A percentile compares a stretch with the other conserved stretches of the same genome.
These are phyloP conservation scores for Leptodactylus fallax DNA, from an alignment of 2,797 vertebrate species.

Conservation along the genomic window DNA sequence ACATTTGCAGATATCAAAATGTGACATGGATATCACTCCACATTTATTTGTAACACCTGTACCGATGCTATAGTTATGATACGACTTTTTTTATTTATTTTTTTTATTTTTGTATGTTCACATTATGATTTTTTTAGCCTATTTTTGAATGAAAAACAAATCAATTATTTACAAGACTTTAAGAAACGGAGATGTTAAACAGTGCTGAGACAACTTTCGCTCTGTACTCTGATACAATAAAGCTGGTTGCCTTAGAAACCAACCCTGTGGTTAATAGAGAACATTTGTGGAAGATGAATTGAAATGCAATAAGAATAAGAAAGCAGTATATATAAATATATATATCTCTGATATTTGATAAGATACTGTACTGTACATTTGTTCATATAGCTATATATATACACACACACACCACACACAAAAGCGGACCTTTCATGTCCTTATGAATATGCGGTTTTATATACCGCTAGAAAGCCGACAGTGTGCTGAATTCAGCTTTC, in stretches of 20 bases:
- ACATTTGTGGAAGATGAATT: neutral
- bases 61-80: neutral
- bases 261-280: constrained; percentile 29
- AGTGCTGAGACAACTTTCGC: constrained; percentile 47
- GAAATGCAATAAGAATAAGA: neutral
- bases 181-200: constrained; percentile 41
- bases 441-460: too few relatives aligned
- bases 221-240: constrained; percentile 32
- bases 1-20: neutral
- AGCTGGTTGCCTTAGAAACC: constrained; percentile 51
- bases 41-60: neutral
- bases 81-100: too few relatives aligned
- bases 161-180: constrained; percentile 57
- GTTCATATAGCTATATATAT: neutral
- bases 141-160: constrained; percentile 38
- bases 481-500: too few relatives aligned
- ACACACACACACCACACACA: neutral
- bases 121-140: neutral
- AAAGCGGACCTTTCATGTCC: too few relatives aligned
- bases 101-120: constrained; percentile 4
- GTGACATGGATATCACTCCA: neutral
- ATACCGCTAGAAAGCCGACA: too few relatives aligned
- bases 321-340: neutral
- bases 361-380: too few relatives aligned
- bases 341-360: neutral